Percentiles rank a stretch among this genome's conserved stretches.
phyloP scores from a whole-genome alignment of 2,797 vertebrate species.

The Epinephelus awoara region DNA sequence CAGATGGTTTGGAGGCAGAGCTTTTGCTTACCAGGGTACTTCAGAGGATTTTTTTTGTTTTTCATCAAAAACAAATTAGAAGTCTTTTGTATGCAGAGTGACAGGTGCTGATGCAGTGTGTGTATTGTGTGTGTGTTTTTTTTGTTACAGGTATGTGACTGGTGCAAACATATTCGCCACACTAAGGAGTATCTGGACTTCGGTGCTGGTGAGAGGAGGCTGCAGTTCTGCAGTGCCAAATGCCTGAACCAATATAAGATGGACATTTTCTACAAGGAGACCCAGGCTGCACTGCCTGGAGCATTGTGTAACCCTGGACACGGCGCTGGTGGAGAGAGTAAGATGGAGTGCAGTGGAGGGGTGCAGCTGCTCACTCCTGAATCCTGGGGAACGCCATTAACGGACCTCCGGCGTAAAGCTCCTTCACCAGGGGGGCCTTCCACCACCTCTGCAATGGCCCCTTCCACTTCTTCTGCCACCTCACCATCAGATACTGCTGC shows the following conservation, averaged over 20 bases:
- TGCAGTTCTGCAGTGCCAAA: conserved; percentile 99
- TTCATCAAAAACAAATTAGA: conserved; percentile 60
- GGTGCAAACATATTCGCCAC: conserved; percentile 99
- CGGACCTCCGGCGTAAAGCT: conserved; percentile 94
- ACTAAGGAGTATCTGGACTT: conserved; percentile 99
- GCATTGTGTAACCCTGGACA: conserved; percentile 93
- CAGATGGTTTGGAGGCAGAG: conserved; percentile 64
- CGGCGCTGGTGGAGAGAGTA: conserved; percentile 89
- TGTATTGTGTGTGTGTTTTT: conserved; percentile 56
- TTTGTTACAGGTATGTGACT: conserved; percentile 96
- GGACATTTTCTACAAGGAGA: conserved; percentile 99
- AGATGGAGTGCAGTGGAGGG: conserved; percentile 92
- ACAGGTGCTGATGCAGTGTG: conserved; percentile 52
- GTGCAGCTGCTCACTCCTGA: conserved; percentile 99
- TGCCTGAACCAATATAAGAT: conserved; percentile 99
- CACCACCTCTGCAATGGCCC: conserved; percentile 88
- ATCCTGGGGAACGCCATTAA: conserved; percentile 96
- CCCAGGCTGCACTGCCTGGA: conserved; percentile 97
- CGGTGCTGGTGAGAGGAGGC: conserved; percentile 97
- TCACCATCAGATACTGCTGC: conserved; percentile 93
- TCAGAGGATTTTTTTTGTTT: conserved; percentile 51
- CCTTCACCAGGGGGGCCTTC: conserved; percentile 92
- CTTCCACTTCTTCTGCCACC: conserved; percentile 89
- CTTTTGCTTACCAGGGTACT: conserved; percentile 35
- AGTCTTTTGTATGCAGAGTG: conserved; percentile 36